Base-by-base conservation (phyloP, 2,888 invertebrate genomes). In the Eilema caniola region DNA sequence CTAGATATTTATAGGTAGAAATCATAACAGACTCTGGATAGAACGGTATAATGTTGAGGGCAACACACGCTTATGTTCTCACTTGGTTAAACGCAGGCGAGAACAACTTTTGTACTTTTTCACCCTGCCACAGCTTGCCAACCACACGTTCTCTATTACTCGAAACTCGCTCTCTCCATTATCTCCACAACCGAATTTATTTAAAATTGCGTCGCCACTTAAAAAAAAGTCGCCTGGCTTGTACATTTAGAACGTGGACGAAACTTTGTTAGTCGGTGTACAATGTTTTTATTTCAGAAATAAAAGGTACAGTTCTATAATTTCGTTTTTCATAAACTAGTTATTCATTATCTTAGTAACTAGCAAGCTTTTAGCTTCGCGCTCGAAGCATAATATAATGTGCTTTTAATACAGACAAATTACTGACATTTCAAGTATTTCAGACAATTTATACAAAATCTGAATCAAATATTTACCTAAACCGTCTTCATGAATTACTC, bases 61-160 rank as follows among this genome's bases (percentile, higher is more conserved):
- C 77, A 81, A 80, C 81, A 84, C 79, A 77, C 83, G 81, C 81
- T 83, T 83, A 83, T 82, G 82, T 85, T 83, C 78, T 79, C 76
- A 79, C 79, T 82, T 83, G 83, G 86, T 89, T 90, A 88, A 88
- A 80, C 83, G 82, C 79, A 74, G 81, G 76, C 81, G 82, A 83
- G 84, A 84, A 87, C 87, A 95, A 95, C 93, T 95, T 94, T 93
- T 88, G 88, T 88, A 93, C 92, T 94, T 94, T 93, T 94, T 95
- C 93, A 94, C 88, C 86, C 86, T 81, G 81, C 85, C 88, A 72
- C 86, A 85, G 91, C 89, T 89, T 93, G 94, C 93, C 95, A 94
- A 84, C 91, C 92, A 89, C 95, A 93, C 92, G 91, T 89, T 87
- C 90, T 88, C 90, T 91, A 92, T 92, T 91, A 91, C 92, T 88